Conservation (phyloP, 2,888 invertebrate genomes). For the Euspilapteryx auroguttella region DNA sequence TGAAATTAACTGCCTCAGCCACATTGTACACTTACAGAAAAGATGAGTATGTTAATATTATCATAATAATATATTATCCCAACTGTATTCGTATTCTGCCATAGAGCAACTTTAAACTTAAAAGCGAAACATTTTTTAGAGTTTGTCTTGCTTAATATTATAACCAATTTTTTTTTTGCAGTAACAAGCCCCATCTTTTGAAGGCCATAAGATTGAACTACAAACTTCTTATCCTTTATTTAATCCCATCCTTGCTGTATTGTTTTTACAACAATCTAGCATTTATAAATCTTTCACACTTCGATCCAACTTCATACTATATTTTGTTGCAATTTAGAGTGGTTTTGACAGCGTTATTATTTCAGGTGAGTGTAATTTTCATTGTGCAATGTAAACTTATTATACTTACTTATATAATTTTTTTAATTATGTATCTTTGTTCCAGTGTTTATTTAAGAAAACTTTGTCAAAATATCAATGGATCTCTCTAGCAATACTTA, state of each 20-base stretch:
- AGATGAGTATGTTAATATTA: too few relatives aligned
- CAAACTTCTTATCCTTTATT: conserved; percentile 75
- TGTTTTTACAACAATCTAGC: conserved; percentile 94
- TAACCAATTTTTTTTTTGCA: too few relatives aligned
- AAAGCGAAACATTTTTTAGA: too few relatives aligned
- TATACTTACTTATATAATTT: too few relatives aligned
- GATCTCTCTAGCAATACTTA: conserved; percentile 84
- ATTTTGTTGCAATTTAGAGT: conserved; percentile 88
- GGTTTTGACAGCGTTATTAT: conserved; percentile 88
- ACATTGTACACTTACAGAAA: conserved; percentile 67
- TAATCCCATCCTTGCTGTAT: conserved; percentile 89
- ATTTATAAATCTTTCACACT: conserved; percentile 85
- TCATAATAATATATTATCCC: too few relatives aligned
- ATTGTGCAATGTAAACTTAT: too few relatives aligned
- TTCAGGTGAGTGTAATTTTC: conserved; percentile 69
- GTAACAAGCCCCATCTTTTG: conserved; percentile 61
- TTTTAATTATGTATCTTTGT: conserved; percentile 10
- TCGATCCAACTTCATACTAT: conserved; percentile 95
- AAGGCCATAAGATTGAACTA: conserved; percentile 61
- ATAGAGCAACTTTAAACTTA: too few relatives aligned
- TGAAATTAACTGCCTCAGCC: conserved; percentile 78
- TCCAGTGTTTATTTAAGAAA: conserved; percentile 84
- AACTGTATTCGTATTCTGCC: too few relatives aligned
- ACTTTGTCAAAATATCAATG: conserved; percentile 81
- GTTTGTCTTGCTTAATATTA: too few relatives aligned